phyloP scores from a whole-genome alignment of 2,113 vertebrate genomes.

The Pterocles burchelli region DNA sequence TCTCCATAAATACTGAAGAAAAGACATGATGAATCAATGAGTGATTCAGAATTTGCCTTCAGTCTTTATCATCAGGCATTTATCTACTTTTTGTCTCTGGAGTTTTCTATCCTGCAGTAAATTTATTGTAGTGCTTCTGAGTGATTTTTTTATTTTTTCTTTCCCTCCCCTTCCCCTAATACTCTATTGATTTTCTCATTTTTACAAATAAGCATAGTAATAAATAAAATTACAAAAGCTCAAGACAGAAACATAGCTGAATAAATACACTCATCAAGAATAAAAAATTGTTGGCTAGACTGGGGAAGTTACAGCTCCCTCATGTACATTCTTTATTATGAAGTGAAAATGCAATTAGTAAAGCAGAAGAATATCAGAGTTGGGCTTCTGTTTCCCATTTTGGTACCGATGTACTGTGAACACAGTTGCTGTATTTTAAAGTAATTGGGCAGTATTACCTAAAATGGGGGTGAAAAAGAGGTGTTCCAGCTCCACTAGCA shows the following conservation, averaged over 20 bases:
- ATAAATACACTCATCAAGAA: slow-evolving; percentile 53
- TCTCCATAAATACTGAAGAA: slow-evolving; percentile 48
- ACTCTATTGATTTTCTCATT: slow-evolving; percentile 62
- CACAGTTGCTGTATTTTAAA: background rate
- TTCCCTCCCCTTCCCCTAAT: slow-evolving; percentile 22
- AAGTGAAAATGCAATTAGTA: slow-evolving; percentile 49
- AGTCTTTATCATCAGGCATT: slow-evolving; percentile 55
- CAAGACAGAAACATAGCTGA: slow-evolving; percentile 23
- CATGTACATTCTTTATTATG: slow-evolving; percentile 4
- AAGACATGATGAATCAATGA: slow-evolving; percentile 54
- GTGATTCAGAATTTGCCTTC: slow-evolving; percentile 60
- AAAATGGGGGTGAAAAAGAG: background rate
- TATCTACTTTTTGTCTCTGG: slow-evolving; percentile 64
- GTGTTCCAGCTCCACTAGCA: background rate
- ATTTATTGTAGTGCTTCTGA: slow-evolving; percentile 12
- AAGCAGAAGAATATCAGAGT: background rate
- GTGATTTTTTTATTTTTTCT: background rate
- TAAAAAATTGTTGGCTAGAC: slow-evolving; percentile 30
- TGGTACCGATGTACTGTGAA: background rate
- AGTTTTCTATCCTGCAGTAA: slow-evolving; percentile 46
- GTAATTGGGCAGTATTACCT: background rate
- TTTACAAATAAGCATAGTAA: slow-evolving; percentile 64
- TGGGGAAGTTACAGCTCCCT: slow-evolving; percentile 29
- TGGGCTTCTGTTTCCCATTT: background rate
- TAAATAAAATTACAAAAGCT: slow-evolving; percentile 59